Evolutionary conservation across 2,888 invertebrate species (phyloP), one percentile per base, ranked within the genome.

Genomic region (Glomeris marginata): DNA sequence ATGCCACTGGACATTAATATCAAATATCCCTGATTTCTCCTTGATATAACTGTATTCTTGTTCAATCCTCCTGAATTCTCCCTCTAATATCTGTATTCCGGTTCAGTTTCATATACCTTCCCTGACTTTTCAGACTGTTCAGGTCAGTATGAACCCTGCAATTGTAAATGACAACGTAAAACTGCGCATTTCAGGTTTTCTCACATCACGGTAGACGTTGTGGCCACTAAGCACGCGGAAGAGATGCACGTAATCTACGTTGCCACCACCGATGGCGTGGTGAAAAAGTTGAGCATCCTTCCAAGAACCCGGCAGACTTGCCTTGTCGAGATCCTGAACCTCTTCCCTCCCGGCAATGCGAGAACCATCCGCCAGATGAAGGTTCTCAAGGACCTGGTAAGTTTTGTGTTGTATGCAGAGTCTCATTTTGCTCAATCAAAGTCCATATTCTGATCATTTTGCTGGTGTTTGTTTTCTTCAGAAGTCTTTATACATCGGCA

Each of bases 251-350:
- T 91, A 0, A 70, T 90, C 4, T 92, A 83, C 63, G 80, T 87
- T 34, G 80, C 86, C 1, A 88, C 85, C 1, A 73, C 74, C 21
- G 74, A 75, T 2, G 85, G 84, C 1, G 67, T 77, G 35, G 76
- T 92, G 16, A 77, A 85, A 61, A 92, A 92, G 67, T 72, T 91
- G 60, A 77, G 83, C 0, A 74, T 86, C 10, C 68, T 85, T 54
- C 82, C 84, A 0, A 67, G 73, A 22, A 72, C 76, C 0, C 75
- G 76, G 49, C 77, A 80, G 54, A 77, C 86, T 0, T 94, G 92
- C 62, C 69, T 90, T 43, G 77, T 92, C 13, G 91, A 92, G 66
- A 76, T 83, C 55, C 84, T 91, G 80, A 79, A 79, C 58, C 73
- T 82, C 11, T 71, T 77, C 36, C 63, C 75, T 1, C 71, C 72